Evolutionary conservation across 2,888 invertebrate genomes (phyloP), one percentile per base, ranked within the genome.

Genomic region (Drosophila vallismaia): DNA sequence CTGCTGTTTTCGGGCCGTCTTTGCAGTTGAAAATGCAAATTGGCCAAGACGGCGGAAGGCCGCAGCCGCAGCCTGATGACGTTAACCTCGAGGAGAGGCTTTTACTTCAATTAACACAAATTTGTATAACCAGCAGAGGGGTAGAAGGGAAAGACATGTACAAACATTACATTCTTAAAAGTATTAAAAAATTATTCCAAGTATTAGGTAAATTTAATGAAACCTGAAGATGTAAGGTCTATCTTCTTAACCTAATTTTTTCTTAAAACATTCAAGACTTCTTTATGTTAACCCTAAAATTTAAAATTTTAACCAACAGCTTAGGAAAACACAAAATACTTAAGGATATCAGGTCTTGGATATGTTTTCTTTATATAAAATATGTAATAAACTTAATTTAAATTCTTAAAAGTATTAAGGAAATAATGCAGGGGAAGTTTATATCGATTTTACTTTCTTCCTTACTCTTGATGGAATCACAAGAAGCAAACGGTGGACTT

Each of bases 1-100:
- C 38, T 62, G 40, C 64, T 52, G 38, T 38, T 46, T 63, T 49
- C 44, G 46, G 40, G 40, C 57, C 44, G 19, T 54, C 50, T 36
- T 12, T 36, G 48, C 60, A 67, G 73, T 68, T 63, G 73, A 62
- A 82, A 76, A 82, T 84, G 87, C 71, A 86, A 82, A 86, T 84
- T 81, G 79, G 74, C 77, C 60, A 70, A 79, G 86, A 80, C 74
- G 74, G 59, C 73, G 73, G 79, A 14, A 40, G 52, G 40, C 48
- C 42, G 33, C 53, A 28, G 28, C 46, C 40, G 31, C 63, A 44
- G 63, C 44, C 63, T 29, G 63, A 70, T 55, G 70, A 46, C 36
- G 71, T 60, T 42, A 36, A 33, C 50, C 71, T 40, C 33, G 54
- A 51, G 45, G 24, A n/a, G 36, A 44, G 60, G 51, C 42, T 31